Evolutionary conservation across 2,797 vertebrate species (phyloP).

Genomic region (Urocyon cinereoargenteus): DNA sequence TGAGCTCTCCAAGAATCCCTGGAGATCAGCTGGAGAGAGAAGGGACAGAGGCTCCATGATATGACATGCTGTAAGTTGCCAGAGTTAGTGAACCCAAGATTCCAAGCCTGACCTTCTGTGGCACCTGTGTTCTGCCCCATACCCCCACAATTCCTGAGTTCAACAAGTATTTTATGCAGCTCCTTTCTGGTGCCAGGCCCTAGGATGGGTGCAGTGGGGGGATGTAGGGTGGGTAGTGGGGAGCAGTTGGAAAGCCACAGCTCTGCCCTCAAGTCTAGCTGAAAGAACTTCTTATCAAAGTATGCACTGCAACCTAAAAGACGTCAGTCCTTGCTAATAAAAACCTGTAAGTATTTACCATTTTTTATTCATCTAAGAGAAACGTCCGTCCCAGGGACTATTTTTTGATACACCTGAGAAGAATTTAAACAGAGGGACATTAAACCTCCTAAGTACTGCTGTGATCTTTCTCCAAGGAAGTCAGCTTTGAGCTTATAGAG

Average conservation of each 20-base stretch:
- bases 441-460: background rate
- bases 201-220: no score
- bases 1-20: background rate
- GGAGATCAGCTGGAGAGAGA: background rate
- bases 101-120: background rate
- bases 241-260: background rate
- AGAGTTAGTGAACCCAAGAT: background rate
- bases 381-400: background rate
- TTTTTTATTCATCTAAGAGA: background rate
- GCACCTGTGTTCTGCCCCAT: background rate
- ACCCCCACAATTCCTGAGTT: background rate
- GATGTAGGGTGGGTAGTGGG: background rate
- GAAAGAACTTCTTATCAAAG: background rate
- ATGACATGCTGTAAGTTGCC: background rate
- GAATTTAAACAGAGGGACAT: background rate
- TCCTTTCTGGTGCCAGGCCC: background rate
- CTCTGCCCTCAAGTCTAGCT: background rate
- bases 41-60: background rate
- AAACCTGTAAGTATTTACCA: background rate
- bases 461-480: background rate
- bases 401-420: slow-evolving; percentile 30
- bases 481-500: background rate
- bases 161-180: background rate
- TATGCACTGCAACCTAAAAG: background rate
- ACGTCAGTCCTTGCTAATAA: background rate